Percentiles rank a stretch among this genome's conserved stretches.
These are phyloP conservation scores for Spialia ferax DNA, from an alignment of 2,888 invertebrate genomes.

Conservation along the genomic window DNA sequence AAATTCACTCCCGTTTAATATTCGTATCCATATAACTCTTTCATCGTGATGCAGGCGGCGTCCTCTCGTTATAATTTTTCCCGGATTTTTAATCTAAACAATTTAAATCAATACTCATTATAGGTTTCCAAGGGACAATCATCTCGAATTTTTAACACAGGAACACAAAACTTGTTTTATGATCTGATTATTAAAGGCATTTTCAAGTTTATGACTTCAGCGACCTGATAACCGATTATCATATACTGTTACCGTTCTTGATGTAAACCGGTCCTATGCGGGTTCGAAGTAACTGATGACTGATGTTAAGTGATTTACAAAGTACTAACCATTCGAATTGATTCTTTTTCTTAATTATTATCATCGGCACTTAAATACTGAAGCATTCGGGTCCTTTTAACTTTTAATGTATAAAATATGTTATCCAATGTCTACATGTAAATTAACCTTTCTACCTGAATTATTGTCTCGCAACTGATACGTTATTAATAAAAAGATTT, in stretches of 20 bases:
- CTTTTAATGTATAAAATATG: constrained; percentile 33
- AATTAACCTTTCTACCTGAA: constrained; percentile 30
- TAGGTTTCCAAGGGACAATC: constrained; percentile 81
- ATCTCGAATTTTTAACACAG: constrained; percentile 76
- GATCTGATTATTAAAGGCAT: constrained; percentile 81
- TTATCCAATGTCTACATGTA: constrained; percentile 20
- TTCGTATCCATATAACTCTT: constrained; percentile 60
- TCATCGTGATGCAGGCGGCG: constrained; percentile 63
- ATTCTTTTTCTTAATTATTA: constrained; percentile 39
- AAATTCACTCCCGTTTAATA: no score
- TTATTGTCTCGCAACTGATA: constrained; percentile 16
- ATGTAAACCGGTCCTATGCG: constrained; percentile 54
- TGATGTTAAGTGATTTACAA: constrained; percentile 40
- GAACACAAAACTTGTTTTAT: constrained; percentile 82
- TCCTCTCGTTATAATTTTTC: constrained; percentile 83
- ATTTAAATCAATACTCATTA: constrained; percentile 87
- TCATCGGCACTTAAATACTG: constrained; percentile 26
- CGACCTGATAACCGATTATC: constrained; percentile 73
- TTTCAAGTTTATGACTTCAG: constrained; percentile 76
- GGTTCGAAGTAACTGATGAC: constrained; percentile 36
- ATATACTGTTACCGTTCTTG: constrained; percentile 61
- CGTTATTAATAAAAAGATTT: constrained; percentile 27
- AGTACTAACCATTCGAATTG: constrained; percentile 35
- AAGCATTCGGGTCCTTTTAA: constrained; percentile 26
- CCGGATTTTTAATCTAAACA: constrained; percentile 82